Percentiles rank a stretch among this genome's conserved stretches.
Conservation (phyloP, 1,140 invertebrate species). For the Teleopsis dalmanni region DNA sequence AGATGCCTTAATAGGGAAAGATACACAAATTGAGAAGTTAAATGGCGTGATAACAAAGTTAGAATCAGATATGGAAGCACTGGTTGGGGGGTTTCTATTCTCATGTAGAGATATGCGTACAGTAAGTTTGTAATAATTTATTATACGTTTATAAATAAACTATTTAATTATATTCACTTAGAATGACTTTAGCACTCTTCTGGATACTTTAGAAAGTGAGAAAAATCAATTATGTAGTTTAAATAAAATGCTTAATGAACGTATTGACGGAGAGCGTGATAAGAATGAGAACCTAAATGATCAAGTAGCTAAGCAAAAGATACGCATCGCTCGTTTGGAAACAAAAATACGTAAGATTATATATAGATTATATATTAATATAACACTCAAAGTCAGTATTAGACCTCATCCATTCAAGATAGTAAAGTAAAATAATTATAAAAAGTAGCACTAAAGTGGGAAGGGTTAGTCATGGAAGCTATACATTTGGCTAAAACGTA, state of each 20-base stretch:
- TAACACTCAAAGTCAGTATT: background rate
- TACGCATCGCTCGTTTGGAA: constrained; percentile 30
- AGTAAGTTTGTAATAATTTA: constrained; percentile 9
- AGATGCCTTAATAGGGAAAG: constrained; percentile 18
- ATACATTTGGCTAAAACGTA: background rate
- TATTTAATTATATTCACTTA: constrained; percentile 9
- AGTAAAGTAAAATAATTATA: background rate
- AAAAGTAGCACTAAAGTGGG: background rate
- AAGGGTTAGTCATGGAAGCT: too few species aligned
- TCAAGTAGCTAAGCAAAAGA: constrained; percentile 25
- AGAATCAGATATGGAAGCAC: constrained; percentile 31
- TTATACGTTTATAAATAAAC: background rate
- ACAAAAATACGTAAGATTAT: constrained; percentile 25
- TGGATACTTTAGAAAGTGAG: constrained; percentile 50
- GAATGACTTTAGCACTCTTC: constrained; percentile 39
- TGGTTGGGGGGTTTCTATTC: constrained; percentile 37
- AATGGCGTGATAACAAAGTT: constrained; percentile 24
- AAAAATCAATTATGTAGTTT: constrained; percentile 49
- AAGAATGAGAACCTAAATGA: constrained; percentile 22
- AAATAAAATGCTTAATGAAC: constrained; percentile 45
- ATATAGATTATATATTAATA: background rate
- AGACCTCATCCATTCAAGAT: too few species aligned
- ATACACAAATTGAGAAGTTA: constrained; percentile 13
- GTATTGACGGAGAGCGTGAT: constrained; percentile 48
- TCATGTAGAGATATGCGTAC: constrained; percentile 39